Evolutionary conservation across 2,888 invertebrate genomes (phyloP).

Genomic region (Drosophila mimica): DNA sequence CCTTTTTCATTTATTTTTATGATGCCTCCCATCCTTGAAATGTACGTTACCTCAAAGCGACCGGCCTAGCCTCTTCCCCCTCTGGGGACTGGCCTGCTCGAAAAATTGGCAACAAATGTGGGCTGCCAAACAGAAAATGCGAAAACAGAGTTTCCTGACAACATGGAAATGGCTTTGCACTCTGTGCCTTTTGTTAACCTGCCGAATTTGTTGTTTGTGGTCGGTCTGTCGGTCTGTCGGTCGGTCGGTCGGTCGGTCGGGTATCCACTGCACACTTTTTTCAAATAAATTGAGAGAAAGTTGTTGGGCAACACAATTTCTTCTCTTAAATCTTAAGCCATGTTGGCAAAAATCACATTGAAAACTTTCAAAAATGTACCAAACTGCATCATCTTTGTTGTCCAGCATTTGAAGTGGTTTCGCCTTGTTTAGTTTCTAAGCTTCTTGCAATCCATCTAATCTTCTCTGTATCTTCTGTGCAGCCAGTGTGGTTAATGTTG

Average conservation of each 20-base stretch:
- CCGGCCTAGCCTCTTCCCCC: conserved; percentile 1
- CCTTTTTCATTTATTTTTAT: conserved; percentile 81
- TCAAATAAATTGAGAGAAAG: conserved; percentile 9
- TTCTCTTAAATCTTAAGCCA: background rate
- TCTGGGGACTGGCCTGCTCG: conserved; percentile 20
- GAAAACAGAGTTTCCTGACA: conserved; percentile 30
- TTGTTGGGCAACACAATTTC: conserved; percentile 4
- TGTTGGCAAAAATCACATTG: background rate
- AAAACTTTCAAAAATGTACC: background rate
- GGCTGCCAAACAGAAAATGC: conserved; percentile 23
- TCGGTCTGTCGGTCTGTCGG: background rate
- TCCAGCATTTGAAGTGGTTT: background rate
- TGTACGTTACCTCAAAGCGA: conserved; percentile 21
- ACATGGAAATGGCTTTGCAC: conserved; percentile 22
- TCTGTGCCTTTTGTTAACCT: conserved; percentile 24
- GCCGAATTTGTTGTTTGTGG: conserved; percentile 15
- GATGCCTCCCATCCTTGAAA: conserved; percentile 43
- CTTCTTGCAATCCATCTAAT: background rate
- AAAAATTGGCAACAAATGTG: conserved; percentile 64
- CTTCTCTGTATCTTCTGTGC: background rate
- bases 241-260: background rate
- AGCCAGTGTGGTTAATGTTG: background rate
- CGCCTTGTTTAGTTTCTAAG: background rate
- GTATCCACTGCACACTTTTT: conserved; percentile 3
- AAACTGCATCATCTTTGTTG: conserved; percentile 1